Evolutionary conservation across 2,888 invertebrate species (phyloP).

Genomic region (Tetragnatha montana): DNA sequence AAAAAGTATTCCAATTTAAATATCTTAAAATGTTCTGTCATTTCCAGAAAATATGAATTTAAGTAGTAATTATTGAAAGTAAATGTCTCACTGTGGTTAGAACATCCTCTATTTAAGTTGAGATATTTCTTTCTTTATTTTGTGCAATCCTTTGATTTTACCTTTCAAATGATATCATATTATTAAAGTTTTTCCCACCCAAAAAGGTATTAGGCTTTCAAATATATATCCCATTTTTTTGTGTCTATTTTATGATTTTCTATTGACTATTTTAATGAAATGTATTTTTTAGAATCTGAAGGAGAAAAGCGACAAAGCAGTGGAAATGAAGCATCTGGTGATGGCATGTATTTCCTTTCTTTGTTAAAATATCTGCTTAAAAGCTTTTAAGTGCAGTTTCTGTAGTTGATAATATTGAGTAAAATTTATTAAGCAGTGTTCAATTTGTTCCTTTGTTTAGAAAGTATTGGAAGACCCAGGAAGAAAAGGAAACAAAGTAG

Average conservation of each 20-base stretch:
- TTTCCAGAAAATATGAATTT: too few species aligned
- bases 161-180: too few species aligned
- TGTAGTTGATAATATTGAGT: too few species aligned
- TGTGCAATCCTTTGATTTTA: too few species aligned
- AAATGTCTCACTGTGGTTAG: too few species aligned
- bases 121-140: too few species aligned
- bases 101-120: too few species aligned
- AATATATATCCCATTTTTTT: not conserved
- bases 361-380: not conserved
- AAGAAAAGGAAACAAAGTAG: constrained; percentile 55
- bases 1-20: too few species aligned
- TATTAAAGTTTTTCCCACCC: too few species aligned
- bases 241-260: not conserved
- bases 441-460: constrained; percentile 21
- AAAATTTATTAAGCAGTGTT: too few species aligned
- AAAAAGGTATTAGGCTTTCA: not conserved
- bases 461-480: constrained; percentile 19
- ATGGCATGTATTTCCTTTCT: constrained; percentile 28
- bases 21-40: too few species aligned
- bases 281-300: constrained; percentile 36
- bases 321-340: constrained; percentile 52
- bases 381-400: not conserved
- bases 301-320: constrained; percentile 50
- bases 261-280: not conserved
- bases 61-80: too few species aligned